These are phyloP conservation scores for Chirona hameri DNA, from an alignment of 2,888 invertebrate species.

Conservation along the genomic window DNA sequence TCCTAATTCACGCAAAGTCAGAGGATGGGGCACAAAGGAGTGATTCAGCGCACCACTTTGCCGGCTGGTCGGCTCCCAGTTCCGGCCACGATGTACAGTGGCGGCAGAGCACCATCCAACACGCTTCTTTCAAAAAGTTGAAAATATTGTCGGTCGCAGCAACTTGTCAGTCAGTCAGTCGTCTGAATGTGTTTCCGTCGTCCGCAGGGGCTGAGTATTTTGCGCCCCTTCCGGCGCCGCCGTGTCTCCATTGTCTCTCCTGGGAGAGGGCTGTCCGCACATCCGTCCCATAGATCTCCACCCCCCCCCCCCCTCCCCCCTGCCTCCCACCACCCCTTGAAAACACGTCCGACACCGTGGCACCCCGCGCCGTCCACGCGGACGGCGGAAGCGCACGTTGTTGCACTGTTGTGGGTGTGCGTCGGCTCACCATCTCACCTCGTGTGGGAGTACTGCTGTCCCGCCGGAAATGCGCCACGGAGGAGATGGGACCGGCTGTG, in stretches of 20 bases:
- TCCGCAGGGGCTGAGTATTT: background rate
- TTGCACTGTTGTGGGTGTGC: background rate
- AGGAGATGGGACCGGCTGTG: background rate
- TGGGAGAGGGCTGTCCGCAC: no score
- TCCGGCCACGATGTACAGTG: background rate
- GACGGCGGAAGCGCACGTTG: no score
- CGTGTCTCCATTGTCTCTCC: background rate
- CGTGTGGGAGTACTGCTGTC: background rate
- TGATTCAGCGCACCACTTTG: background rate
- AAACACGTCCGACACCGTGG: no score
- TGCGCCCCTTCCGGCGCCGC: background rate
- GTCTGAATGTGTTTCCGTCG: background rate
- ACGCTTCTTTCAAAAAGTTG: background rate
- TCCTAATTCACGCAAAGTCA: background rate
- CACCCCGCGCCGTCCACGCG: no score
- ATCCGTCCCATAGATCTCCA: no score
- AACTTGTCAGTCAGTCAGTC: constrained; percentile 4
- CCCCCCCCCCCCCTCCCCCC: no score
- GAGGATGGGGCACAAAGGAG: background rate
- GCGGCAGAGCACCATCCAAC: background rate
- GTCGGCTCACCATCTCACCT: background rate
- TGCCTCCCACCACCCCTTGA: no score
- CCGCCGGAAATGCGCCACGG: background rate
- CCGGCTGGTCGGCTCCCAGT: background rate
- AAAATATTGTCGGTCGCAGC: background rate